Percentiles rank a stretch among this genome's conserved stretches.
Conservation (phyloP, 2,113 vertebrate genomes). For the Erinaceus europaeus region DNA sequence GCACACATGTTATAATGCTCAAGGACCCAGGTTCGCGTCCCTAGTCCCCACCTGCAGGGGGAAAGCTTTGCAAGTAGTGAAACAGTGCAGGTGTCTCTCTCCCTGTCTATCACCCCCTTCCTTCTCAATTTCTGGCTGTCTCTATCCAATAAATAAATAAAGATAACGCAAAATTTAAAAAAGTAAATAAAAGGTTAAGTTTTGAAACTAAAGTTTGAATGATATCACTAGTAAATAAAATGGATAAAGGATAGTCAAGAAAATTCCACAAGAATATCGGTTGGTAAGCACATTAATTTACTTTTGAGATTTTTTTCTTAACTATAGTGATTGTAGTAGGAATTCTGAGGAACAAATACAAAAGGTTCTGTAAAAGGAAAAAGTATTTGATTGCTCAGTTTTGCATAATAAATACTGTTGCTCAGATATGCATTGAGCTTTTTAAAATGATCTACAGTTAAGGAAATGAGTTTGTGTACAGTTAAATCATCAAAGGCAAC, state of each 20-base stretch:
- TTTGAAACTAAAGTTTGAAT: slow-evolving; percentile 25
- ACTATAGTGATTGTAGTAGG: neutral
- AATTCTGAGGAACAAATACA: neutral
- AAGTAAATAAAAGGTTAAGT: neutral
- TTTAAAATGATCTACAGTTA: slow-evolving; percentile 26
- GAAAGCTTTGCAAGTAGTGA: too few relatives aligned
- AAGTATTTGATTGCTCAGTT: slow-evolving; percentile 9
- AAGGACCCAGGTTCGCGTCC: too few relatives aligned
- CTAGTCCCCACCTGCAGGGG: too few relatives aligned
- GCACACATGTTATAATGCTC: neutral
- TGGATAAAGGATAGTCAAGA: neutral
- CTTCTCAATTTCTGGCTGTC: too few relatives aligned
- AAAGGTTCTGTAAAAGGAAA: slow-evolving; percentile 20
- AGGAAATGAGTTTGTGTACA: neutral
- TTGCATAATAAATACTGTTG: neutral
- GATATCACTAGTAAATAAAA: neutral
- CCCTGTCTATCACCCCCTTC: too few relatives aligned
- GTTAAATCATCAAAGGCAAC: neutral
- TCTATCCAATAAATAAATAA: too few relatives aligned
- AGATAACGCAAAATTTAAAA: too few relatives aligned
- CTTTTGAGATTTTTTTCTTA: slow-evolving; percentile 27
- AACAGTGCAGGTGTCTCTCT: too few relatives aligned
- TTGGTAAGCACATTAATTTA: neutral
- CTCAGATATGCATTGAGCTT: slow-evolving; percentile 11
- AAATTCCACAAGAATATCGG: neutral